Base-by-base conservation (phyloP, 2,113 vertebrate genomes). In the Bufo gargarizans region DNA sequence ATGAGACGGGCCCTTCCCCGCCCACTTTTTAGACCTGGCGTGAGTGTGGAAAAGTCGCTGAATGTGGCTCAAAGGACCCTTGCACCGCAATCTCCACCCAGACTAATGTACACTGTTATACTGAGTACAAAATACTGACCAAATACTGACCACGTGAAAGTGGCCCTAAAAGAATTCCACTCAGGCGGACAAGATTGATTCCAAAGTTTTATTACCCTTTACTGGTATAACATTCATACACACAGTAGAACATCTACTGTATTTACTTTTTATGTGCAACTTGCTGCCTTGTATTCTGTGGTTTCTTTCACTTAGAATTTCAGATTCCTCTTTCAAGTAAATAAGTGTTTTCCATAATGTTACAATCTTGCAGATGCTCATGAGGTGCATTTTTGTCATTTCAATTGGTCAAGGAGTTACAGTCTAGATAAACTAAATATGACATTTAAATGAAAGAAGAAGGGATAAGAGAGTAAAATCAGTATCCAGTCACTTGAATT, bases 361-460 rank as follows among this genome's bases (percentile, higher is more conserved):
- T 20, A 19, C 45, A 74, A 50, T 67, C 20, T 45, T 67, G 20
- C 33, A 69, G 49, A 13, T 69, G 61, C 61, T 22, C 47, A 69
- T 59, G 19, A 83, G 19, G 17, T 67, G 12, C 50, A 65, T 8
- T 50, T 19, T 56, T 56, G 55, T 56, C 33, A 22, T 82, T 49
- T 55, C 58, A 17, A 6, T 67, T 14, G 50, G 56, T 78, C 76
- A 53, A 53, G 56, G 43, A 61, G 33, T 33, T 86, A 33, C 19
- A 78, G 53, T 49, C 33, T 49, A 53, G 16, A 19, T 80, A 80
- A 56, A 33, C 49, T 20, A 69, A 80, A 69, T 50, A 77, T 49
- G 14, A 20, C 17, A 69, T 47, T 65, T 76, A 76, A 82, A 76
- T 76, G 16, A 82, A 61, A 82, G 55, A 82, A 88, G 43, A 63